Conservation (phyloP, 2,888 invertebrate species). For the Scrobipalpa costella region DNA sequence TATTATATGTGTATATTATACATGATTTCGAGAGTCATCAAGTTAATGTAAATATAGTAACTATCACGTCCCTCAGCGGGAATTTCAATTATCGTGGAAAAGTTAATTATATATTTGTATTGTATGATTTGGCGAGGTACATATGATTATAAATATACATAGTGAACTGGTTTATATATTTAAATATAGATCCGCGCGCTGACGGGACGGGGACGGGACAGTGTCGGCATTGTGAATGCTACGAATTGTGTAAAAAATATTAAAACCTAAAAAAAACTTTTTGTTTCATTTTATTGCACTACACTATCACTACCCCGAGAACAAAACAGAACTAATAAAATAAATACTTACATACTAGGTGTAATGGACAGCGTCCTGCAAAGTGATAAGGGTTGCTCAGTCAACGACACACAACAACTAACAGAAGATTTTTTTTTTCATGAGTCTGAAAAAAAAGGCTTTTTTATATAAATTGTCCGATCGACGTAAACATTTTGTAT, state of each 20-base stretch:
- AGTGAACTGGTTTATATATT: constrained; percentile 61
- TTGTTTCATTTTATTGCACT: constrained; percentile 60
- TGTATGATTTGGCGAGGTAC: constrained; percentile 67
- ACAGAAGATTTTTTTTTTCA: too few species aligned
- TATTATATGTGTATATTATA: constrained; percentile 76
- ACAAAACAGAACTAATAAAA: background rate
- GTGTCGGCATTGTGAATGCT: constrained; percentile 82
- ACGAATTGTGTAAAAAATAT: constrained; percentile 83
- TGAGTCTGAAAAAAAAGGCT: too few species aligned
- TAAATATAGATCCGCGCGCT: constrained; percentile 51
- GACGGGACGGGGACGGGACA: constrained; percentile 53
- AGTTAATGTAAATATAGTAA: constrained; percentile 77
- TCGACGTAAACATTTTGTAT: too few species aligned
- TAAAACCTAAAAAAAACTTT: constrained; percentile 77
- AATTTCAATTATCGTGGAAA: constrained; percentile 51
- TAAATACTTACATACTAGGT: too few species aligned
- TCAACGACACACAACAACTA: too few species aligned
- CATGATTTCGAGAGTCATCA: constrained; percentile 75
- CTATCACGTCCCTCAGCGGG: constrained; percentile 70
- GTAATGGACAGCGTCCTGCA: too few species aligned
- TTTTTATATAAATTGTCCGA: too few species aligned
- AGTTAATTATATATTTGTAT: constrained; percentile 75
- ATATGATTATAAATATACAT: constrained; percentile 56
- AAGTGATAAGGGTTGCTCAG: too few species aligned
- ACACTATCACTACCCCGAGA: background rate